These are phyloP conservation scores for Ceratotherium simum DNA, from an alignment of 2,113 vertebrate genomes.

Conservation along the genomic window DNA sequence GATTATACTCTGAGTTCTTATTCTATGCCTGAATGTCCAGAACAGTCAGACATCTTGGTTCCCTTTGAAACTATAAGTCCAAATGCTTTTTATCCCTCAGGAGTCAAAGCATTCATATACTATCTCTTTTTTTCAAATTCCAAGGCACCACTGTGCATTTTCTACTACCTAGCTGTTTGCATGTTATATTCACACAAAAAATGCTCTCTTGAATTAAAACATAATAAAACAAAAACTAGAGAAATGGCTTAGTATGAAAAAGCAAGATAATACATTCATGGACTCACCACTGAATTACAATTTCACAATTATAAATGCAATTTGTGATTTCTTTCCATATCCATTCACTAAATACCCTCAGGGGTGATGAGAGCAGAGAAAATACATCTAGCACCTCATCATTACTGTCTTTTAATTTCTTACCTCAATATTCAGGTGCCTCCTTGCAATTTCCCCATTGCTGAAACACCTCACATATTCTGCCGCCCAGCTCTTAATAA, in stretches of 20 bases:
- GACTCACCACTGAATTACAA: not conserved
- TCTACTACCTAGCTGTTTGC: conserved; percentile 3
- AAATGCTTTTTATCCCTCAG: not conserved
- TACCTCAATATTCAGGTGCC: not conserved
- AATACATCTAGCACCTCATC: not conserved
- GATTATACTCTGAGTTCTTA: not conserved
- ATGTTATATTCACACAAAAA: not conserved
- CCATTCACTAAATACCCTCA: not conserved
- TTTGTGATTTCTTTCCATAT: not conserved
- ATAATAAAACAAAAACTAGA: conserved; percentile 18
- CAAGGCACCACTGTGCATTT: not conserved
- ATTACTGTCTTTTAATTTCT: not conserved
- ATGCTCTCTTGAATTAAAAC: conserved; percentile 29
- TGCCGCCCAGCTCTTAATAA: not conserved
- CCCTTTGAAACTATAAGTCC: not conserved
- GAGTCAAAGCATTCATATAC: not conserved
- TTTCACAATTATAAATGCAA: conserved; percentile 35
- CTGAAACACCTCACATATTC: not conserved
- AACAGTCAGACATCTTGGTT: not conserved
- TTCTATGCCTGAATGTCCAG: not conserved
- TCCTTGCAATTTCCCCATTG: not conserved
- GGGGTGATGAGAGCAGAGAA: not conserved
- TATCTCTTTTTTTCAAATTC: conserved; percentile 13
- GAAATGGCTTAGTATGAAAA: not conserved
- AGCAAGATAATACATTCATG: not conserved